Percentiles rank a stretch among this genome's conserved stretches.
phyloP scores from a whole-genome alignment of 2,888 invertebrate species.

The Stenotaenia linearis region DNA sequence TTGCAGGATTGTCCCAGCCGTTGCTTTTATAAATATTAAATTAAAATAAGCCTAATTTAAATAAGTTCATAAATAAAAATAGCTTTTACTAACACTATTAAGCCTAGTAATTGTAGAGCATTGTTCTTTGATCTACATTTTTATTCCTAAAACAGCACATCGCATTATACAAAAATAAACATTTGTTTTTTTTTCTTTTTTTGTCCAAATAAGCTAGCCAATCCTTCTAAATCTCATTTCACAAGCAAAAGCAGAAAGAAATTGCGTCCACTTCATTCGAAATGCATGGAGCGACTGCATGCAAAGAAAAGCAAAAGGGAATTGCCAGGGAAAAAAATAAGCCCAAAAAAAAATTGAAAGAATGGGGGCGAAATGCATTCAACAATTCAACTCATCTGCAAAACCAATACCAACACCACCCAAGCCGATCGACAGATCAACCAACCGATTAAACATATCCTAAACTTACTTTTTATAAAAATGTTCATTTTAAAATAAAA shows the following conservation, averaged over 20 bases:
- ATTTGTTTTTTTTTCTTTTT: constrained; percentile 9
- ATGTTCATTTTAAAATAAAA: neutral
- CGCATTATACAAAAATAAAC: constrained; percentile 4
- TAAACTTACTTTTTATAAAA: neutral
- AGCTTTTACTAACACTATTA: neutral
- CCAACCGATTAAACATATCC: neutral
- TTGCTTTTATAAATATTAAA: too few species aligned
- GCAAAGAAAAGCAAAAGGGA: neutral
- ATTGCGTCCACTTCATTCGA: constrained; percentile 9
- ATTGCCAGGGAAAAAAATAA: neutral
- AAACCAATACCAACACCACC: constrained; percentile 5
- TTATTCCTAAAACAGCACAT: neutral
- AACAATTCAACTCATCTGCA: constrained; percentile 9
- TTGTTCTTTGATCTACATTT: neutral
- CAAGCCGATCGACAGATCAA: neutral
- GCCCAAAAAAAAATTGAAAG: neutral
- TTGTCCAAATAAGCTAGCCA: neutral
- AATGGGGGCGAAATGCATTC: neutral
- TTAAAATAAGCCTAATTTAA: too few species aligned
- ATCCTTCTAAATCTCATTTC: constrained; percentile 4
- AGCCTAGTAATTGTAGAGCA: neutral
- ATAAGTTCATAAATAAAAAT: too few species aligned
- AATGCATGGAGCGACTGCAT: constrained; percentile 4
- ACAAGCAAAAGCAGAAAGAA: neutral
- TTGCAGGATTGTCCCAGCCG: too few species aligned